Evolutionary conservation across 2,797 vertebrate genomes (phyloP).

Genomic region (Acomys russatus): DNA sequence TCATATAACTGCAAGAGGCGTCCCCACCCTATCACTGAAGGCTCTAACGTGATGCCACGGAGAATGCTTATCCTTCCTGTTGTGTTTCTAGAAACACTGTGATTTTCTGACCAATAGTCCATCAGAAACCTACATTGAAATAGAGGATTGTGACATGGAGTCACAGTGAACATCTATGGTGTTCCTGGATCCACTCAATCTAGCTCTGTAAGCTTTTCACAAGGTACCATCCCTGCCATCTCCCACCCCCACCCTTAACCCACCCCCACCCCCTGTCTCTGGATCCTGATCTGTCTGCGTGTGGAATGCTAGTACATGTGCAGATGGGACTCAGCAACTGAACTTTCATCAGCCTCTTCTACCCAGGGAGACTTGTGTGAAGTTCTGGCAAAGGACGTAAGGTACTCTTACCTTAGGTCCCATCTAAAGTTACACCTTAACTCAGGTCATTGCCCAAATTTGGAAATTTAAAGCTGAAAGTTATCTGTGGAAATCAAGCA

Average conservation of each 20-base stretch:
- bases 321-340: not conserved
- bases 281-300: not conserved
- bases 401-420: not conserved
- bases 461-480: slow-evolving; percentile 6
- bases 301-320: not conserved
- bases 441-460: not conserved
- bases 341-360: not conserved
- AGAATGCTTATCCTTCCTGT: not conserved
- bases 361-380: not conserved
- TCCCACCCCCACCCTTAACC: too few species aligned
- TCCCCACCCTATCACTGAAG: not conserved
- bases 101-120: slow-evolving; percentile 39
- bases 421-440: not conserved
- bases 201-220: not conserved
- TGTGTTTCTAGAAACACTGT: slow-evolving; percentile 32
- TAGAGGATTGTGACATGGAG: not conserved
- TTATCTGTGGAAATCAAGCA: not conserved
- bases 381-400: not conserved
- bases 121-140: not conserved
- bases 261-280: not conserved
- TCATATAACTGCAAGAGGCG: not conserved
- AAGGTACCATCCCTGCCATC: not conserved
- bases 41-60: not conserved
- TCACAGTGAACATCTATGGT: not conserved
- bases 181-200: not conserved